A percentile compares a stretch with the other conserved stretches of the same genome.
Evolutionary conservation across 2,797 vertebrate genomes (phyloP).

Genomic region (Gallirallus australis): DNA sequence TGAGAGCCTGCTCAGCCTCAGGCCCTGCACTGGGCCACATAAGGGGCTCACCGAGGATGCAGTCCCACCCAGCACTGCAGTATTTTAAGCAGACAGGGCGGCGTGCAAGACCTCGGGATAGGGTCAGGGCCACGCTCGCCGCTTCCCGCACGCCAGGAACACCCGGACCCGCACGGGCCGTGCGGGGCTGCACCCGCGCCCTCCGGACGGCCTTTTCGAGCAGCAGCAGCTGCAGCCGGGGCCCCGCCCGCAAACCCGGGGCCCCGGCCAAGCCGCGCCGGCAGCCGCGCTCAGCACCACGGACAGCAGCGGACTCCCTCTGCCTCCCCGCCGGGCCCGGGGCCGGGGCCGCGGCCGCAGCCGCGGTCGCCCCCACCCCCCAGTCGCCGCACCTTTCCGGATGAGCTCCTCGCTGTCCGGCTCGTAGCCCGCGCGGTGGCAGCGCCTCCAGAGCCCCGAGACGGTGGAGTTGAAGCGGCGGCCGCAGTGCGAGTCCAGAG

Average conservation of each 20-base stretch:
- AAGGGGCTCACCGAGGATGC: neutral
- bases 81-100: neutral
- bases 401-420: constrained; percentile 92
- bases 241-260: neutral
- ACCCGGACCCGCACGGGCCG: neutral
- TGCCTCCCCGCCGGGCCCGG: neutral
- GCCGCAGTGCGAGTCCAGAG: constrained; percentile 89
- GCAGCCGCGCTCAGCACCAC: constrained; percentile 38
- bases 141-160: neutral
- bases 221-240: neutral
- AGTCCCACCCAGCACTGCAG: constrained; percentile 31
- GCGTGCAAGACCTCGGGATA: neutral
- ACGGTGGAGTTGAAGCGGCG: constrained; percentile 92
- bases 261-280: neutral
- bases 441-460: constrained; percentile 91
- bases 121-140: neutral
- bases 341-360: neutral
- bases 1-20: neutral
- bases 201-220: neutral
- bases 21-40: neutral
- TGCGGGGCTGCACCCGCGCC: neutral
- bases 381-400: constrained; percentile 82
- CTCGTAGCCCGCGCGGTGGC: constrained; percentile 90
- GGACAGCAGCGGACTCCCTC: neutral
- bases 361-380: neutral